Percentiles rank a stretch among this genome's conserved stretches.
phyloP scores from a whole-genome alignment of 2,797 vertebrate genomes.

The Phataginus tetradactyla region DNA sequence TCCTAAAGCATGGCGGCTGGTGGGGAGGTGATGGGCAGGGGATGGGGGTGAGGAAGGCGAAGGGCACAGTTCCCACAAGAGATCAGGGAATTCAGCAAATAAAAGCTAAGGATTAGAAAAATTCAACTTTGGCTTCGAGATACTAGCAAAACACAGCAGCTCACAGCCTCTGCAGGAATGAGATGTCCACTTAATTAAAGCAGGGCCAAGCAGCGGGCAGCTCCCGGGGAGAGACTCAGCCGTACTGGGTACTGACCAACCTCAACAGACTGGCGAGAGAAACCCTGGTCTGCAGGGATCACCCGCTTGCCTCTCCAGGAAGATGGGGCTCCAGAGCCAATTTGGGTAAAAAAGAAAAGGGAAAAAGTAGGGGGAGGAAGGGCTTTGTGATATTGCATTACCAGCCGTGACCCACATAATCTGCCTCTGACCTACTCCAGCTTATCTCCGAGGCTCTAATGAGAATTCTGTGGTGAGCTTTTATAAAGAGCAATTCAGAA shows the following conservation, averaged over 20 bases:
- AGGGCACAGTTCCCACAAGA: not conserved
- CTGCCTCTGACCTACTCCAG: conserved; percentile 62
- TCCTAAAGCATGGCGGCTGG: not conserved
- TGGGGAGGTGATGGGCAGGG: not conserved
- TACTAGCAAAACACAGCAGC: conserved; percentile 54
- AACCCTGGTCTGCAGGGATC: conserved; percentile 5
- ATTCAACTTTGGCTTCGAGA: conserved; percentile 70
- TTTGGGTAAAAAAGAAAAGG: not conserved
- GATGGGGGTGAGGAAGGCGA: not conserved
- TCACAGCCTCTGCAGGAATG: conserved; percentile 39
- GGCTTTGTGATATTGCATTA: conserved; percentile 39
- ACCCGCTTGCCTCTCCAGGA: not conserved
- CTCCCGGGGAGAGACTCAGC: conserved; percentile 25
- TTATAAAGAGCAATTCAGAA: conserved; percentile 71
- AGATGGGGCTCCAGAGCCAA: not conserved
- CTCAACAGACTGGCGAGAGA: conserved; percentile 47
- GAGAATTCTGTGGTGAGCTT: conserved; percentile 63
- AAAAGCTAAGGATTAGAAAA: conserved; percentile 47
- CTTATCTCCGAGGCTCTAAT: conserved; percentile 55
- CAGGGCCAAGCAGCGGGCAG: not conserved
- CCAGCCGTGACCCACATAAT: conserved; percentile 66
- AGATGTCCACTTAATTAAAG: conserved; percentile 74
- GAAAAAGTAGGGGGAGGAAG: not conserved
- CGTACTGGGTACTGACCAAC: not conserved
- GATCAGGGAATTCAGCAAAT: conserved; percentile 54